Evolutionary conservation across 2,888 invertebrate species (phyloP), one percentile per base, ranked within the genome.

Genomic region (Epicampocera succincta): DNA sequence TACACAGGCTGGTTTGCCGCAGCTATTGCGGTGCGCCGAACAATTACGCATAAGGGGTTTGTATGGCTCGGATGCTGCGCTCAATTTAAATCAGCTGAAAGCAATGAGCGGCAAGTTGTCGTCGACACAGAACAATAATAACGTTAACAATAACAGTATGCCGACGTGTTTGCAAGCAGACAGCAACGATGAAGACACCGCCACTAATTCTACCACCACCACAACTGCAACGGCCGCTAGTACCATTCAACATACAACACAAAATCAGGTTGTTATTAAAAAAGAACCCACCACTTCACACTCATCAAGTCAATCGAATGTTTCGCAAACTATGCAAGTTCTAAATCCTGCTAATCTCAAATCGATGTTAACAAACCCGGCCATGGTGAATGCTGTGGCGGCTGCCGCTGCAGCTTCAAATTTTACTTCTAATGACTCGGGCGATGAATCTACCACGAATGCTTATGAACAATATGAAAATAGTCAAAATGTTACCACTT

Each of bases 1-100:
- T 0, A 95, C 96, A 3, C 96, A 96, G 86, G 96, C 96, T 73
- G 96, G 96, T 80, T 91, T 97, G 65, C 95, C 96, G 40, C 95
- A 95, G 85, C 90, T 97, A n/a, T 91, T 97, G 11, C 95, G 95
- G 87, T 96, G 96, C 0, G 97, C 97, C 0, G 96, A 96, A 87
- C 95, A 96, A 15, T 89, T 97, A 85, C 96, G 96, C 88, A 96
- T 96, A 79, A 93, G 96, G 87, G 96, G 96, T 86, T 85, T 91
- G 0, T 91, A 91, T 66, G 91, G 91, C 0, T 88, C 90, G 3
- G 91, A 91, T 85, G 90, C 90, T 17, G 89, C 90, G 0, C 84
- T 90, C 3, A 90, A 90, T 84, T 86, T 90, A 63, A 88, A 91
- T 80, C 89, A 90, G 74, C 76, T 90, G 33, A 87, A 88, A 68